phyloP scores from a whole-genome alignment of 92 coral and sea anemone species.

The Bergia sp. region DNA sequence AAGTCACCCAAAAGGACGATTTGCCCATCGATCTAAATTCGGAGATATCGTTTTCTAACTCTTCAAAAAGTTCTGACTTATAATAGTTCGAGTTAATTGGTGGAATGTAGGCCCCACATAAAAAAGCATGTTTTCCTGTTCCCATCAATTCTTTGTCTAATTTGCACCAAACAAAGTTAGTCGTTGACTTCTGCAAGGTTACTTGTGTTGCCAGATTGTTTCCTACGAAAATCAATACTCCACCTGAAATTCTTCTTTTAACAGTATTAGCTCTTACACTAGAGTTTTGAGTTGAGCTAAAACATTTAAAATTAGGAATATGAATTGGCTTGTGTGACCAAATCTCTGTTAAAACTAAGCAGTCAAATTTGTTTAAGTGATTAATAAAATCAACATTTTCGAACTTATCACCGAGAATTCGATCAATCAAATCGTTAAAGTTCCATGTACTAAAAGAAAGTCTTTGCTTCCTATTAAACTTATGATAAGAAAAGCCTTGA shows the following conservation, averaged over 20 bases:
- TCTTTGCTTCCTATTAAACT: neutral
- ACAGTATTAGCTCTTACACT: neutral
- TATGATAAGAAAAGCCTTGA: neutral
- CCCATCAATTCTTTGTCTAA: neutral
- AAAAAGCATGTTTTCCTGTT: neutral
- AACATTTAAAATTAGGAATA: neutral
- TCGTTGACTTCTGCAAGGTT: neutral
- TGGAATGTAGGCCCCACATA: neutral
- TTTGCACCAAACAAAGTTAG: neutral
- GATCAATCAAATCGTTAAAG: conserved; percentile 3
- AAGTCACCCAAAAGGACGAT: neutral
- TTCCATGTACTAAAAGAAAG: conserved; percentile 21
- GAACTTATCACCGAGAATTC: neutral
- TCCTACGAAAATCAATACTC: neutral
- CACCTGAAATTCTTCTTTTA: neutral
- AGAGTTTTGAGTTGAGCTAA: conserved; percentile 4
- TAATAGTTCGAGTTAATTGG: neutral
- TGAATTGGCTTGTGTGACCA: neutral
- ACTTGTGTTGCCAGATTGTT: neutral
- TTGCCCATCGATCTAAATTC: conserved; percentile 1
- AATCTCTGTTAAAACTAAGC: neutral
- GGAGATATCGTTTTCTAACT: neutral
- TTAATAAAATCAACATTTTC: neutral
- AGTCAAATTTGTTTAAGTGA: neutral
- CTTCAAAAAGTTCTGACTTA: neutral